These are phyloP conservation scores for Trachelus troglodyta DNA, from an alignment of 2,888 invertebrate species.

Conservation along the genomic window DNA sequence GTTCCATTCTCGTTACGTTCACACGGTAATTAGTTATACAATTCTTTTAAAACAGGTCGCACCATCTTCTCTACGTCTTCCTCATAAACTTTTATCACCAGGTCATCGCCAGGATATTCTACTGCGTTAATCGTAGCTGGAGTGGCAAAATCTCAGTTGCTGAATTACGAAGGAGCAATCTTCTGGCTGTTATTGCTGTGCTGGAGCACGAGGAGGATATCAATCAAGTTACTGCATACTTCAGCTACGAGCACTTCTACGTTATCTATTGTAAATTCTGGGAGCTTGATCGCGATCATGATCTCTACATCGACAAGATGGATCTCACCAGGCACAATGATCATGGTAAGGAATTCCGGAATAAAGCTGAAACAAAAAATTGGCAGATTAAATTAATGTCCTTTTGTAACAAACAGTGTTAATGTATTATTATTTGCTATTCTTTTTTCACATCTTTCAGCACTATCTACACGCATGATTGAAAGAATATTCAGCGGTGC, in stretches of 20 bases:
- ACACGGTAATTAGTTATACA: slow-evolving; percentile 76
- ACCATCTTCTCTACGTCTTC: background rate
- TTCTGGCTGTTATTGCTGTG: slow-evolving; percentile 80
- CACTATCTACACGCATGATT: slow-evolving; percentile 95
- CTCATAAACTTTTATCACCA: slow-evolving; percentile 62
- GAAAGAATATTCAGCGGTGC: slow-evolving; percentile 98
- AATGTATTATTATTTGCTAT: slow-evolving; percentile 1
- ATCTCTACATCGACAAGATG: slow-evolving; percentile 92
- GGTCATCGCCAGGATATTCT: slow-evolving; percentile 98
- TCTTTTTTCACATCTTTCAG: slow-evolving; percentile 69
- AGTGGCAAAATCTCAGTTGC: slow-evolving; percentile 89
- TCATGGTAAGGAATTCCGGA: slow-evolving; percentile 77
- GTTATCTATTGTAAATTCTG: slow-evolving; percentile 99
- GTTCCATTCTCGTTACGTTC: slow-evolving; percentile 98
- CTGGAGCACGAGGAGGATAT: slow-evolving; percentile 97
- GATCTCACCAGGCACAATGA: slow-evolving; percentile 96
- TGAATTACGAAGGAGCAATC: slow-evolving; percentile 91
- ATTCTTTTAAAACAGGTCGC: background rate
- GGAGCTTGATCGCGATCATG: slow-evolving; percentile 99
- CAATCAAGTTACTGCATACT: slow-evolving; percentile 90
- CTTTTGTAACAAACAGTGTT: background rate
- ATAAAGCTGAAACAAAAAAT: background rate
- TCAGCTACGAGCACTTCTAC: slow-evolving; percentile 99
- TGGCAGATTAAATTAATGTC: background rate
- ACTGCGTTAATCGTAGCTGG: slow-evolving; percentile 97